Percentiles rank a stretch among this genome's conserved stretches.
phyloP scores from a whole-genome alignment of 2,888 invertebrate genomes.

The Andrena bucephala region DNA sequence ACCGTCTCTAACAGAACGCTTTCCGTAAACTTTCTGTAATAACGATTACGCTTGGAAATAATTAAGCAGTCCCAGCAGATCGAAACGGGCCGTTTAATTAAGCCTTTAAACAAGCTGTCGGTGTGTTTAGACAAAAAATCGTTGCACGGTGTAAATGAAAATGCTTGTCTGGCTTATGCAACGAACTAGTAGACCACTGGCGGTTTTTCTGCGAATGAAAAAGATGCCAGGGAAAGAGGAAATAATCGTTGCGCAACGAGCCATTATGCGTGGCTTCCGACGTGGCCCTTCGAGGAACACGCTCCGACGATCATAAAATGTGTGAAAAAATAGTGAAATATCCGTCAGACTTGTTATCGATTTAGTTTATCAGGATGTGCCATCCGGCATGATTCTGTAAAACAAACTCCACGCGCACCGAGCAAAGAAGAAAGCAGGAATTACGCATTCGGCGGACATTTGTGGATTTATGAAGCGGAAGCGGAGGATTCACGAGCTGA shows the following conservation, averaged over 20 bases:
- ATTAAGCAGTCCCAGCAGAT: background rate
- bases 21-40: background rate
- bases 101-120: background rate
- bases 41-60: background rate
- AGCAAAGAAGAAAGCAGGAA: background rate
- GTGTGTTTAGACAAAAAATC: background rate
- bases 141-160: constrained; percentile 2
- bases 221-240: background rate
- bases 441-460: background rate
- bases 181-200: background rate
- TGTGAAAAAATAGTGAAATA: background rate
- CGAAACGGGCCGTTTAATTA: background rate
- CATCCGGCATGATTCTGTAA: background rate
- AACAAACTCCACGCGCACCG: background rate
- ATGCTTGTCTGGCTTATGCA: background rate
- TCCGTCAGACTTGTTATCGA: background rate
- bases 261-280: background rate
- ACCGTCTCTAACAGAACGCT: background rate
- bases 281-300: background rate
- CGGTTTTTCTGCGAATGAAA: background rate
- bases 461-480: constrained; percentile 7
- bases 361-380: background rate
- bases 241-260: background rate
- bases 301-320: background rate
- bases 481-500: background rate